Base-by-base conservation (phyloP, 2,888 invertebrate species). In the Thymelicus acteon region DNA sequence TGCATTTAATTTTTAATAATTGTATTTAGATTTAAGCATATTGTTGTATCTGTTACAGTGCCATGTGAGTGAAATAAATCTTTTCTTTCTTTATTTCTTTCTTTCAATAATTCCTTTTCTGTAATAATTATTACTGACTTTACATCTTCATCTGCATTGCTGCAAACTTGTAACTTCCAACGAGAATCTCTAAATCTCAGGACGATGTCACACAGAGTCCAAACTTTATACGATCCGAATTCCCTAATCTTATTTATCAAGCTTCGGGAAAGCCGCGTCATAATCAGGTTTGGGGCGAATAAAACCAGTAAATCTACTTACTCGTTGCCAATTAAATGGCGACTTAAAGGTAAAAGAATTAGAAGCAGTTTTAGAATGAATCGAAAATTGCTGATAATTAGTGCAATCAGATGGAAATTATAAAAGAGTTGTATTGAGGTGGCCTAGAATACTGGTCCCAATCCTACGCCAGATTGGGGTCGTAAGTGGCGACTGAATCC, bases 231-330 rank as follows among this genome's bases (percentile, higher is more conserved):
- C 52, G 64, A 44, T 44, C 64, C 48, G 63, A 63, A 63, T 71
- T 71, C 64, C 40, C 64, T 71, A 71, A 71, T 71, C 70, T 58
- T 71, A 71, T 71, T 71, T 71, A 71, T 65, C 70, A 71, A 71
- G 70, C 65, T 71, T 61, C 37, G 60, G 65, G 31, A 52, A 44
- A 47, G 64, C 63, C 64, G 70, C 60, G 71, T 71, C 70, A 70
- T 64, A 70, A 70, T 70, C 70, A 60, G 44, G 70, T 70, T 70
- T 64, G 60, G 57, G 40, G 47, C 52, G 60, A 64, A 58, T 60
- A 60, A 67, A 70, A 64, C 60, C 70, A 19, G 64, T 44, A 64
- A 64, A 64, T 70, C 60, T 60, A 60, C 49, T 60, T 64, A 70
- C 44, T 15, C 60, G 49, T 60, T 7, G 64, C 58, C 64, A 70